Evolutionary conservation across 2,113 vertebrate species (phyloP), one percentile per base, ranked within the genome.

Genomic region (Pteropus alecto): DNA sequence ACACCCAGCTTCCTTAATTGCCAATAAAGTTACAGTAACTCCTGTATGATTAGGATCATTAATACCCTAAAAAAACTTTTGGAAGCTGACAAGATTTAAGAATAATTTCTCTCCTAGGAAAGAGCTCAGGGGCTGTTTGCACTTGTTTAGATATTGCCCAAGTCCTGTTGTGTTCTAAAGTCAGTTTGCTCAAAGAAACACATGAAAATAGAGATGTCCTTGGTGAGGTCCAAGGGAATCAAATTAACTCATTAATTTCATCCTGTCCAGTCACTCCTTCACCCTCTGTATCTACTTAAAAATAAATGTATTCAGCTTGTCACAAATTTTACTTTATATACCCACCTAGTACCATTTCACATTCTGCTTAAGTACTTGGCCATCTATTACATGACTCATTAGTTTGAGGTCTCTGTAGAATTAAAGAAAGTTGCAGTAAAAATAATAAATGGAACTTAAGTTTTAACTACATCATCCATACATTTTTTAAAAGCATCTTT

Each of bases 321-420:
- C 98, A 98, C 98, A 96, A 96, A 98, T 97, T 98, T 98, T 98
- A 97, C 97, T 98, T 98, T 98, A 98, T 98, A 97, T 96, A 73
- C 87, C 98, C 73, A 98, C 87, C 97, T 98, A 97, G 96, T 98
- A 98, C 96, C 96, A 98, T 98, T 99, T 98, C 96, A 98, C 94
- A 98, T 98, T 98, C 97, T 98, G 92, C 78, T 98, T 98, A 98
- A 98, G 97, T 96, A 95, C 97, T 98, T 98, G 98, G 97, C 98
- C 98, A 98, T 99, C 97, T 98, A 98, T 98, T 98, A 98, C 98
- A 98, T 98, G 98, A 98, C 98, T 98, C 98, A 98, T 98, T 98
- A 98, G 97, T 98, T 97, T 98, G 97, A 98, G 96, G 98, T 98
- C 97, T 97, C 98, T 89, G 96, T 97, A 98, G 98, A 98, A 98